Conservation (phyloP, 2,888 invertebrate species). For the Lagria hirta region DNA sequence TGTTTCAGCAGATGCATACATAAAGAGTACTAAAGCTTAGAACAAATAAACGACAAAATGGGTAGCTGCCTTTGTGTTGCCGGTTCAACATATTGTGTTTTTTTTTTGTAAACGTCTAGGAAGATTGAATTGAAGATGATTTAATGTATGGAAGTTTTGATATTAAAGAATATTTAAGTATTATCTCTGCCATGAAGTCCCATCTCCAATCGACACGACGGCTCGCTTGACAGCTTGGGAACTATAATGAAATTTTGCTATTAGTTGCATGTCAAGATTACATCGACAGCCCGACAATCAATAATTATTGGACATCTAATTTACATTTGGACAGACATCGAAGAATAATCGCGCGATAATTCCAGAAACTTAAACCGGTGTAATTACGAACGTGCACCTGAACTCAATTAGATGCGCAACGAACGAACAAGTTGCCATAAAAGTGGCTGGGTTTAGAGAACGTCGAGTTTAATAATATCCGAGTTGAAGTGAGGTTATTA, state of each 20-base stretch:
- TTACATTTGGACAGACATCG: slow-evolving; percentile 40
- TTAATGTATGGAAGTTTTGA: too few relatives aligned
- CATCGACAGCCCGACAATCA: slow-evolving; percentile 34
- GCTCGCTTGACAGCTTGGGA: too few relatives aligned
- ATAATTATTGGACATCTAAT: slow-evolving; percentile 44
- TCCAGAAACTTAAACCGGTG: slow-evolving; percentile 43
- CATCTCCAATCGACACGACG: too few relatives aligned
- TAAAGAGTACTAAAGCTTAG: too few relatives aligned
- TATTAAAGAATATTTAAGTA: too few relatives aligned
- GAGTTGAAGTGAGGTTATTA: slow-evolving; percentile 34
- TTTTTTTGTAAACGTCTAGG: too few relatives aligned
- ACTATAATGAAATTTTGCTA: slow-evolving; percentile 20
- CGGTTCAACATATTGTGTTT: too few relatives aligned
- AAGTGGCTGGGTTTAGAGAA: slow-evolving; percentile 36
- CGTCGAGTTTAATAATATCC: slow-evolving; percentile 38
- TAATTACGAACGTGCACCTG: slow-evolving; percentile 45
- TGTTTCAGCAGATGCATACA: too few relatives aligned
- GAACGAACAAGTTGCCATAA: slow-evolving; percentile 32
- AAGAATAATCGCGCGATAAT: slow-evolving; percentile 41
- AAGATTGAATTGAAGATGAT: too few relatives aligned
- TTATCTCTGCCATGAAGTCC: too few relatives aligned
- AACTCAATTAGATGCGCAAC: slow-evolving; percentile 40
- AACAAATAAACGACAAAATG: too few relatives aligned
- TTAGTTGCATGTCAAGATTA: slow-evolving; percentile 13
- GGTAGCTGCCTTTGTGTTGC: too few relatives aligned